phyloP scores from a whole-genome alignment of 1,140 invertebrate genomes.

The Eumeta japonica region DNA sequence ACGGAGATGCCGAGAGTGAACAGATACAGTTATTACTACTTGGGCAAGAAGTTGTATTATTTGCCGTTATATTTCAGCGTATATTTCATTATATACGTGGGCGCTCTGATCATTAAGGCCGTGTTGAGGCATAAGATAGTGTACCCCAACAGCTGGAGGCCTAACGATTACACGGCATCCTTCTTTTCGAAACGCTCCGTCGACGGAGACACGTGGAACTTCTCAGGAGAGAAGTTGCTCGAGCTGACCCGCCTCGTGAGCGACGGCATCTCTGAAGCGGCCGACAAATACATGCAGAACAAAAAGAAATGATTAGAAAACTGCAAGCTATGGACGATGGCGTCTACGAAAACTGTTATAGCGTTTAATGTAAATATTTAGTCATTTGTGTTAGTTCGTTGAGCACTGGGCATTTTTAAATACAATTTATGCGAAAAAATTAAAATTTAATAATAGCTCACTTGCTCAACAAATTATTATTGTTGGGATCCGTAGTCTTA shows the following conservation, averaged over 20 bases:
- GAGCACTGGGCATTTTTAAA: slow-evolving; percentile 51
- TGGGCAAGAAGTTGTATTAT: slow-evolving; percentile 80
- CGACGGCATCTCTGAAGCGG: slow-evolving; percentile 34
- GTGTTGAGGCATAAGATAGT: slow-evolving; percentile 72
- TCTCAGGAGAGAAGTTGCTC: slow-evolving; percentile 37
- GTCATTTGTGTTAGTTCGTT: slow-evolving; percentile 19
- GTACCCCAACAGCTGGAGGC: slow-evolving; percentile 50
- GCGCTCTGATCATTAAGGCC: slow-evolving; percentile 74
- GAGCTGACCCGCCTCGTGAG: slow-evolving; percentile 42
- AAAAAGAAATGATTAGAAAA: slow-evolving; percentile 12
- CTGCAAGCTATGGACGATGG: no score
- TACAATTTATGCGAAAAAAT: slow-evolving; percentile 1
- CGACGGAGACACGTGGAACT: slow-evolving; percentile 14
- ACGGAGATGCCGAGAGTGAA: slow-evolving; percentile 68
- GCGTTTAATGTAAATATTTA: neutral
- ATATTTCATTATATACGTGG: slow-evolving; percentile 80
- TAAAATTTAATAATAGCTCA: slow-evolving; percentile 40
- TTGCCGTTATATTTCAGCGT: slow-evolving; percentile 80
- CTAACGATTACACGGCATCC: slow-evolving; percentile 32
- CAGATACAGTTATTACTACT: slow-evolving; percentile 77
- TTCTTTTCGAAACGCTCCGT: slow-evolving; percentile 46
- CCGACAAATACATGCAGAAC: slow-evolving; percentile 37
- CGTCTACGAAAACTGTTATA: no score
- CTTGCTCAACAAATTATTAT: slow-evolving; percentile 38
- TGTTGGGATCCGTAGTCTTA: no score